Conservation (phyloP, 2,113 vertebrate genomes). For the Pseudopipra pipra region DNA sequence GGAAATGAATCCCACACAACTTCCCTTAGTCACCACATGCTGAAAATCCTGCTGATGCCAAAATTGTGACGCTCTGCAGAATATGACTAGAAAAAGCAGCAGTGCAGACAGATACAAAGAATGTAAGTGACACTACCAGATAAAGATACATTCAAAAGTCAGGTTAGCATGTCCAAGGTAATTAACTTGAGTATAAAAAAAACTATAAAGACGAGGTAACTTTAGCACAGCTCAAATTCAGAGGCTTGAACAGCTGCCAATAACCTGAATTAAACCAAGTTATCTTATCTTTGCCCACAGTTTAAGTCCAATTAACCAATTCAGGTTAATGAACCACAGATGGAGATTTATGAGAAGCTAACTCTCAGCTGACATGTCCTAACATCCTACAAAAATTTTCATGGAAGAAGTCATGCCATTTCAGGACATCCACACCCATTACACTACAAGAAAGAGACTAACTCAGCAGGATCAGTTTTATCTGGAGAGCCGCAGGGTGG, state of each 20-base stretch:
- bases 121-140: neutral
- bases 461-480: neutral
- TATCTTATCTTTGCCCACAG: neutral
- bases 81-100: neutral
- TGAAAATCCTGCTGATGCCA: conserved; percentile 8
- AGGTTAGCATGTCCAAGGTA: neutral
- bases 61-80: neutral
- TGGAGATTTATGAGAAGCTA: neutral
- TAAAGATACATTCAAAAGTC: neutral
- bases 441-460: neutral
- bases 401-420: neutral
- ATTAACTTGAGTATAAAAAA: neutral
- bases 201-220: neutral
- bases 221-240: neutral
- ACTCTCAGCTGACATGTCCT: neutral
- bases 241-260: neutral
- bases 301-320: conserved; percentile 26
- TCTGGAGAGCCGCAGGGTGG: neutral
- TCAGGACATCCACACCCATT: neutral
- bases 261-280: neutral
- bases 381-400: neutral
- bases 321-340: neutral
- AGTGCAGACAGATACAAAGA: neutral
- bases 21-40: conserved; percentile 31
- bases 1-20: conserved; percentile 50